A percentile compares a stretch with the other conserved stretches of the same genome.
phyloP scores from a whole-genome alignment of 1,140 invertebrate genomes.

The Leptinotarsa defecta region DNA sequence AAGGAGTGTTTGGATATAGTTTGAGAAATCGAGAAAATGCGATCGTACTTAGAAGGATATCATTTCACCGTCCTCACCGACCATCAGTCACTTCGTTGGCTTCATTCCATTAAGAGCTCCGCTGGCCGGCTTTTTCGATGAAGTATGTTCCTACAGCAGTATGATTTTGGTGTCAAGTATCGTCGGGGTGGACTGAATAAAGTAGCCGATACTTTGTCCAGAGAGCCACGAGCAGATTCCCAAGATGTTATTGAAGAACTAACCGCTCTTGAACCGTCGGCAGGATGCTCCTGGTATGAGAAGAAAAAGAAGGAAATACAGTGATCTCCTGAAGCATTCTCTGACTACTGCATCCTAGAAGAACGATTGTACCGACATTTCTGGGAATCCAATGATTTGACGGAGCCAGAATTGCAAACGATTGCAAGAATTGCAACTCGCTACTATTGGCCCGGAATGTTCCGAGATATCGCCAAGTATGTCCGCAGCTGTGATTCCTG shows the following conservation, averaged over 20 bases:
- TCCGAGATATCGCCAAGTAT: slow-evolving; percentile 31
- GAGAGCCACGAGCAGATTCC: background rate
- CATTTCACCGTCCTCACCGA: too few species aligned
- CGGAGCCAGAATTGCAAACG: slow-evolving; percentile 28
- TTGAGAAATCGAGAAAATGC: too few species aligned
- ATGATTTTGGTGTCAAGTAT: slow-evolving; percentile 1
- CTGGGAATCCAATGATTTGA: slow-evolving; percentile 27
- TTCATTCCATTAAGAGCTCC: too few species aligned
- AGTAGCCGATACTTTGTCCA: slow-evolving; percentile 24
- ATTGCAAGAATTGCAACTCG: slow-evolving; percentile 21
- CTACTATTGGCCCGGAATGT: slow-evolving; percentile 51
- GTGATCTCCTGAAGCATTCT: slow-evolving; percentile 16
- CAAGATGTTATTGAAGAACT: slow-evolving; percentile 10
- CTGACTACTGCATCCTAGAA: too few species aligned
- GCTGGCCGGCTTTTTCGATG: too few species aligned
- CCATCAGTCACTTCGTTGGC: too few species aligned
- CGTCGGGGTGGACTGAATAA: background rate
- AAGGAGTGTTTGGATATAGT: too few species aligned
- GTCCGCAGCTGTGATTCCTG: slow-evolving; percentile 42
- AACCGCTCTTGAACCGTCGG: background rate
- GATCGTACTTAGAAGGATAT: too few species aligned
- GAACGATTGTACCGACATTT: slow-evolving; percentile 43
- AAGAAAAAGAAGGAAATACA: background rate
- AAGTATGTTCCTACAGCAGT: too few species aligned
- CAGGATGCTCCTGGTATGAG: slow-evolving; percentile 5